Conservation (phyloP, 1,140 invertebrate genomes). For the Drosophila punjabiensis region DNA sequence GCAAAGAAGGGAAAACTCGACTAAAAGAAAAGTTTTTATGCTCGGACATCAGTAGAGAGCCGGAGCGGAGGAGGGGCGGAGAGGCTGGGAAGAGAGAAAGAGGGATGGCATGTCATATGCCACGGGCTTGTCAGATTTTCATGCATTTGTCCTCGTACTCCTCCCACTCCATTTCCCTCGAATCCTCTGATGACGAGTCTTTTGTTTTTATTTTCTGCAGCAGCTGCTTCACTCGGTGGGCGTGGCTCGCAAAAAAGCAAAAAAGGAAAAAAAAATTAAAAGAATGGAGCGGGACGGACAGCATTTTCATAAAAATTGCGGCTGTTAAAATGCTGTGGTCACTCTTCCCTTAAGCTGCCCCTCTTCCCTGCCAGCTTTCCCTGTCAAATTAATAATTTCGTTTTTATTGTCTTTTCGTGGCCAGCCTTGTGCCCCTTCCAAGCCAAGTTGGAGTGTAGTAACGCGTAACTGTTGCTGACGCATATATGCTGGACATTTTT, state of each 20-base stretch:
- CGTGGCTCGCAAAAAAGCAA: conserved; percentile 54
- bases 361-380: conserved; percentile 11
- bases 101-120: conserved; percentile 53
- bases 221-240: conserved; percentile 48
- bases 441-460: conserved; percentile 57
- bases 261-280: conserved; percentile 52
- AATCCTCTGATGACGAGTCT: conserved; percentile 20
- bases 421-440: conserved; percentile 25
- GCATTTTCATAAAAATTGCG: conserved; percentile 74
- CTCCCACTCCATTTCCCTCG: conserved; percentile 23
- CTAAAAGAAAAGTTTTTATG: conserved; percentile 73
- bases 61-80: background rate
- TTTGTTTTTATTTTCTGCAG: conserved; percentile 55
- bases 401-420: conserved; percentile 73
- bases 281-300: conserved; percentile 25
- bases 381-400: conserved; percentile 78
- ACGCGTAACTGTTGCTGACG: conserved; percentile 79
- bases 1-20: conserved; percentile 52
- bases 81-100: conserved; percentile 1
- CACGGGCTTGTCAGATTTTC: conserved; percentile 61
- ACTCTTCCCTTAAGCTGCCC: conserved; percentile 41
- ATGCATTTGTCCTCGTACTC: conserved; percentile 49
- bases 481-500: conserved; percentile 76
- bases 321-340: conserved; percentile 77
- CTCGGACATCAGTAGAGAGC: conserved; percentile 50